These are phyloP conservation scores for Sussaba pulchella DNA, from an alignment of 2,888 invertebrate genomes.

Conservation along the genomic window DNA sequence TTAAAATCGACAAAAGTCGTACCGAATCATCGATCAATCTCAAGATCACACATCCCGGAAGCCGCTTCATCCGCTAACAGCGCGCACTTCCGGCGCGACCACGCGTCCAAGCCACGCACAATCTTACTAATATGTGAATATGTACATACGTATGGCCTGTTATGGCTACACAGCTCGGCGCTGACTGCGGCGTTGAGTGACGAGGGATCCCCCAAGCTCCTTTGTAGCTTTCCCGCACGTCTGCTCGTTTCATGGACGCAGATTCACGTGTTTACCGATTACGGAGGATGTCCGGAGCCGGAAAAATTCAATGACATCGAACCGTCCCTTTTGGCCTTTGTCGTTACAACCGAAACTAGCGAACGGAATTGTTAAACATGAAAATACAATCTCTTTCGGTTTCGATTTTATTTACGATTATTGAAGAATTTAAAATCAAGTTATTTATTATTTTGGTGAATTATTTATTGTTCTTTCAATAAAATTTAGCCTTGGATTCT, in stretches of 20 bases:
- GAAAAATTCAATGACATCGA: slow-evolving; percentile 5
- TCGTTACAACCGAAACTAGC: too few species aligned
- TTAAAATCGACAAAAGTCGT: slow-evolving; percentile 6
- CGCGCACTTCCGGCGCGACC: slow-evolving; percentile 62
- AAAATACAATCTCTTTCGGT: slow-evolving; percentile 1
- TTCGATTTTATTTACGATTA: too few species aligned
- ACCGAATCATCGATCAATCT: slow-evolving; percentile 59
- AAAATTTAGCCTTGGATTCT: too few species aligned
- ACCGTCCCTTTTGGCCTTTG: background rate
- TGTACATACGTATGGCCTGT: slow-evolving; percentile 2
- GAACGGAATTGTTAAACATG: background rate
- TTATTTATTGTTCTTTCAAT: too few species aligned
- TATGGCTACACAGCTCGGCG: slow-evolving; percentile 15
- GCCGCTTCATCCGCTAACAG: slow-evolving; percentile 71
- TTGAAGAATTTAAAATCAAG: too few species aligned
- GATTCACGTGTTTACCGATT: slow-evolving; percentile 21
- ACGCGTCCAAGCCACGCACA: slow-evolving; percentile 9
- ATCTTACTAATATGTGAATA: slow-evolving; percentile 26
- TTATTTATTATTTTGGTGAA: too few species aligned
- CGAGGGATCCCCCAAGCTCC: slow-evolving; percentile 36
- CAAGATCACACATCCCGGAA: slow-evolving; percentile 74
- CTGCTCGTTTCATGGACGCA: background rate
- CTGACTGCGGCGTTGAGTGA: slow-evolving; percentile 23
- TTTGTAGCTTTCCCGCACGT: slow-evolving; percentile 2
- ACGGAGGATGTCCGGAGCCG: slow-evolving; percentile 17